Conservation (phyloP, 2,888 invertebrate genomes). For the Phyto melanocephala region DNA sequence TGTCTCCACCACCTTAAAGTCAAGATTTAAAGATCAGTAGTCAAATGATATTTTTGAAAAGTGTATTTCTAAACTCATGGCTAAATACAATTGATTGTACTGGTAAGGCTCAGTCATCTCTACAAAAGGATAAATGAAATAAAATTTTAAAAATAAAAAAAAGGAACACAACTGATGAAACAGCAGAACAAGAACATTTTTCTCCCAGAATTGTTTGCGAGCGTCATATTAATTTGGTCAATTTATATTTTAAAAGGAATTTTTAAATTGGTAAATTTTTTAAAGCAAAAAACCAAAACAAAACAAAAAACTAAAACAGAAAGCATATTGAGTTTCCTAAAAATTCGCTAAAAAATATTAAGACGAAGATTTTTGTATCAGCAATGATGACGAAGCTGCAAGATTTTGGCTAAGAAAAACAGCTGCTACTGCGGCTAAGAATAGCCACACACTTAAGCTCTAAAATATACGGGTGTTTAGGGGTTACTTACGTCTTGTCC, state of each 20-base stretch:
- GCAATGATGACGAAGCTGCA: conserved; percentile 21
- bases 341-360: conserved; percentile 52
- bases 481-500: conserved; percentile 32
- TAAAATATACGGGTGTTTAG: conserved; percentile 6
- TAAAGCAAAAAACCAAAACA: neutral
- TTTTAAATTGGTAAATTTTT: conserved; percentile 77
- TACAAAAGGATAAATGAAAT: conserved; percentile 23
- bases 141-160: conserved; percentile 20
- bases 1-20: neutral
- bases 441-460: neutral
- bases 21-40: conserved; percentile 20
- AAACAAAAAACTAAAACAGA: conserved; percentile 25
- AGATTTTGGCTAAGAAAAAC: conserved; percentile 51
- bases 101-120: neutral
- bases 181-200: conserved; percentile 72
- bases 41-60: conserved; percentile 40
- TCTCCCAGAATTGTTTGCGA: conserved; percentile 78
- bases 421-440: conserved; percentile 32
- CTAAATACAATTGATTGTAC: conserved; percentile 43
- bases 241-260: conserved; percentile 79
- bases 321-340: conserved; percentile 57
- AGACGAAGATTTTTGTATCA: conserved; percentile 31
- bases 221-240: conserved; percentile 78
- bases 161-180: neutral
- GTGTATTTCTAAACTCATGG: conserved; percentile 4